Base-by-base conservation (phyloP, 2,113 vertebrate species). In the Chunga burmeisteri region DNA sequence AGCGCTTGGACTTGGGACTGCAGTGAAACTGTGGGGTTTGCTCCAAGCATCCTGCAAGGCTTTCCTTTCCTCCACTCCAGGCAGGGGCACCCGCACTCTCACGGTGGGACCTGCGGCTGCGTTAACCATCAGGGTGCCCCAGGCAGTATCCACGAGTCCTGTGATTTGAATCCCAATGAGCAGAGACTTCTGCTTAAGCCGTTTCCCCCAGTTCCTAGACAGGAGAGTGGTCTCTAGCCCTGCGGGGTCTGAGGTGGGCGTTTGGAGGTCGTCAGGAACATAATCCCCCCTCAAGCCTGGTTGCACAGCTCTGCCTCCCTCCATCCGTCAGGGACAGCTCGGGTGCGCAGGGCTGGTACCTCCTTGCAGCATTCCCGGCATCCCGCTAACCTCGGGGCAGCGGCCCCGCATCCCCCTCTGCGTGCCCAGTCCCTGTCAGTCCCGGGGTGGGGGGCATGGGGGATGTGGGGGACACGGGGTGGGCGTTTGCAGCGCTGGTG, bases 401-500 rank as follows among this genome's bases (percentile, higher is more conserved):
- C 0, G 0, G 16, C 30, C 14, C 68, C 4, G 0, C n/a, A 7
- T 6, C 44, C 0, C 55, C 73, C 34, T 27, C 86, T 29, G 63
- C 6, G 14, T 26, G 42, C 38, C 53, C 49, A 7, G 16, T 11
- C 16, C 30, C 49, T 7, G 27, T 7, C 6, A 1, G 9, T 68
- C 13, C 58, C 0, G 1, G 4, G 7, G 1, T 2, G 8, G 27
- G 81, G 22, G 21, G 8, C 49, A 3, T 0, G 13, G 17, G 53
- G 23, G 22, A 26, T 1, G 3, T 1, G 19, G 34, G 46, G 47
- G 59, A 34, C 46, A 15, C 1, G 1, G 72, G 52, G 63, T 32
- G 13, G 62, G n/a, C 1, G 7, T 53, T 32, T 25, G 44, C 32
- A 7, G 52, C 0, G 8, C 59, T 47, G 62, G 72, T 59, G 88